Evolutionary conservation across 2,888 invertebrate species (phyloP).

Genomic region (Lasioglossum zephyrum): DNA sequence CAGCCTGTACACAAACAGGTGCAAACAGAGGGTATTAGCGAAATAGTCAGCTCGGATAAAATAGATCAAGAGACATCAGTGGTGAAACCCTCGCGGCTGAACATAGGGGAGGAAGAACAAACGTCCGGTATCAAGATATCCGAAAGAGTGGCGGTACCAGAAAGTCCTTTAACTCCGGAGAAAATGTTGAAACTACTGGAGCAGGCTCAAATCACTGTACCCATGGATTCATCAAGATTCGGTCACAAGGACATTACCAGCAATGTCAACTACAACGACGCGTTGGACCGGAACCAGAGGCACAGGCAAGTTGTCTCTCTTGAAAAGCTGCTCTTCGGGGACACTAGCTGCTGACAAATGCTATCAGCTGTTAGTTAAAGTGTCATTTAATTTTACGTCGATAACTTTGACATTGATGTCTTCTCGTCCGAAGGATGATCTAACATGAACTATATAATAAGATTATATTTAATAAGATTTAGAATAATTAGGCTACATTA

Average conservation of each 20-base stretch:
- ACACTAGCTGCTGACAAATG: slow-evolving; percentile 75
- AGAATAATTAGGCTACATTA: slow-evolving; percentile 16
- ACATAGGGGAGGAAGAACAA: neutral
- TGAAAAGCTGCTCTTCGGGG: slow-evolving; percentile 81
- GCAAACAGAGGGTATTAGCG: slow-evolving; percentile 59
- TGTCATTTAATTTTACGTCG: neutral
- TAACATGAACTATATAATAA: neutral
- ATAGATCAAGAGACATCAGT: slow-evolving; percentile 33
- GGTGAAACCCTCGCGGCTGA: slow-evolving; percentile 24
- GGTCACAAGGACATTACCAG: slow-evolving; percentile 37
- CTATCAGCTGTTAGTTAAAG: neutral
- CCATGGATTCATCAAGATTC: slow-evolving; percentile 72
- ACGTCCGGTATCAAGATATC: neutral
- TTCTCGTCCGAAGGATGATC: slow-evolving; percentile 22
- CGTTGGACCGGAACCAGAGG: slow-evolving; percentile 71
- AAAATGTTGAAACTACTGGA: slow-evolving; percentile 81
- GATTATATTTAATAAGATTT: neutral
- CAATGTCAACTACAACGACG: slow-evolving; percentile 38
- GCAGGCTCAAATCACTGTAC: slow-evolving; percentile 79
- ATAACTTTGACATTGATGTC: neutral
- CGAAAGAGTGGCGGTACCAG: neutral
- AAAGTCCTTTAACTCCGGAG: slow-evolving; percentile 73
- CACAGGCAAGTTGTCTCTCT: slow-evolving; percentile 81
- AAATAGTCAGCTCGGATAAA: neutral
- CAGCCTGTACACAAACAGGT: slow-evolving; percentile 51